phyloP scores from a whole-genome alignment of 2,797 vertebrate species.

The Liparis tanakae region DNA sequence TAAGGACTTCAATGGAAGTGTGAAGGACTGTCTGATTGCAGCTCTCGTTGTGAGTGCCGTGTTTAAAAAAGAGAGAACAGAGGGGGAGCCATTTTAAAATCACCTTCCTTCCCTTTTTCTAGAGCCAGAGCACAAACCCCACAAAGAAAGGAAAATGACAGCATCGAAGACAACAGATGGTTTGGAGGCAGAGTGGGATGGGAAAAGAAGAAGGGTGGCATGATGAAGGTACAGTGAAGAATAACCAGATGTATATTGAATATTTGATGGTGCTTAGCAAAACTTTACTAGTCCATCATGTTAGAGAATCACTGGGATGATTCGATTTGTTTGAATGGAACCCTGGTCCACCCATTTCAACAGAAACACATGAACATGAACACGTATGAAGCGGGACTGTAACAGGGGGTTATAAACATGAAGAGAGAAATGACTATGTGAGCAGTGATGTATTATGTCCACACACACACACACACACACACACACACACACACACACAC shows the following conservation, averaged over 20 bases:
- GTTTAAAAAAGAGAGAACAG: conserved; percentile 65
- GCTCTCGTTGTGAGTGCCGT: conserved; percentile 47
- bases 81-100: conserved; percentile 61
- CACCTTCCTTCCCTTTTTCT: conserved; percentile 33
- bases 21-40: conserved; percentile 62
- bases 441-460: conserved; percentile 23
- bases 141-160: conserved; percentile 18
- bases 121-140: conserved; percentile 10
- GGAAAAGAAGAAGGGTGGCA: background rate
- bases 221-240: conserved; percentile 15
- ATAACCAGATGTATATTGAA: conserved; percentile 45
- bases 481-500: conserved; percentile 1
- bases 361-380: conserved; percentile 44
- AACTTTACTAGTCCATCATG: conserved; percentile 45
- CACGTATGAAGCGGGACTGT: conserved; percentile 53
- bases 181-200: background rate
- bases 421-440: conserved; percentile 38
- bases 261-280: conserved; percentile 58
- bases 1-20: conserved; percentile 53
- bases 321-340: conserved; percentile 40
- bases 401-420: conserved; percentile 26
- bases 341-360: background rate
- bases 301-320: conserved; percentile 28
- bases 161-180: conserved; percentile 3
- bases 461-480: conserved; percentile 5